phyloP scores from a whole-genome alignment of 64 coral and sea anemone genomes.

The Acropora tenuis region DNA sequence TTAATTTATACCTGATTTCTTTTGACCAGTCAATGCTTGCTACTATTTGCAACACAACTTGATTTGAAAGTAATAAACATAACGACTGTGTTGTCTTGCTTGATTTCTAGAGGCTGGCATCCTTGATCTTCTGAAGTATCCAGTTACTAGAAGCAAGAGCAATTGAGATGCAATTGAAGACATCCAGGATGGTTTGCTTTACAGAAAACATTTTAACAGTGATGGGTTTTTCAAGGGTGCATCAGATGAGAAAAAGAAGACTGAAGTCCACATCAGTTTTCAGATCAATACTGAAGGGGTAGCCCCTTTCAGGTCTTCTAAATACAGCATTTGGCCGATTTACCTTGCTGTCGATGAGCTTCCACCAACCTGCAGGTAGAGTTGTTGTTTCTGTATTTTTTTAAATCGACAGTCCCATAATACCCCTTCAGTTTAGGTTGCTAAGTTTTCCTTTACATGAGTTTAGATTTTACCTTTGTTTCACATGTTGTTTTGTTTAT shows the following conservation, averaged over 20 bases:
- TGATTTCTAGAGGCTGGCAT: conserved; percentile 51
- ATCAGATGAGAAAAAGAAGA: not conserved
- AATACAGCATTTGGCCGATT: conserved; percentile 21
- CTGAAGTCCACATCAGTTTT: not conserved
- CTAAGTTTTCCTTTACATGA: too few species aligned
- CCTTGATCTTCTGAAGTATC: conserved; percentile 78
- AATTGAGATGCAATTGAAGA: conserved; percentile 76
- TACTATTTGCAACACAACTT: not conserved
- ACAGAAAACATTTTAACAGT: conserved; percentile 55
- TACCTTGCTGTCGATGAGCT: conserved; percentile 44
- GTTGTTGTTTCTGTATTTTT: not conserved
- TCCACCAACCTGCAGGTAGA: conserved; percentile 24
- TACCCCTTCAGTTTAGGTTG: too few species aligned
- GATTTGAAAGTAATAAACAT: not conserved
- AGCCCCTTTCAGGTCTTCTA: conserved; percentile 16
- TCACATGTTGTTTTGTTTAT: not conserved
- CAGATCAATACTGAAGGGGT: conserved; percentile 29
- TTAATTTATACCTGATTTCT: not conserved
- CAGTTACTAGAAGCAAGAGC: conserved; percentile 55
- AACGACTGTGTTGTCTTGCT: not conserved
- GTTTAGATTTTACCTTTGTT: not conserved
- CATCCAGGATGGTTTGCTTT: conserved; percentile 70
- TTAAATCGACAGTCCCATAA: not conserved
- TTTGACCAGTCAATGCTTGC: not conserved
- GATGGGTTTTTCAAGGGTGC: conserved; percentile 70